Percentiles rank a stretch among this genome's conserved stretches.
phyloP scores from a whole-genome alignment of 2,797 vertebrate genomes.

The Danio aesculapii region DNA sequence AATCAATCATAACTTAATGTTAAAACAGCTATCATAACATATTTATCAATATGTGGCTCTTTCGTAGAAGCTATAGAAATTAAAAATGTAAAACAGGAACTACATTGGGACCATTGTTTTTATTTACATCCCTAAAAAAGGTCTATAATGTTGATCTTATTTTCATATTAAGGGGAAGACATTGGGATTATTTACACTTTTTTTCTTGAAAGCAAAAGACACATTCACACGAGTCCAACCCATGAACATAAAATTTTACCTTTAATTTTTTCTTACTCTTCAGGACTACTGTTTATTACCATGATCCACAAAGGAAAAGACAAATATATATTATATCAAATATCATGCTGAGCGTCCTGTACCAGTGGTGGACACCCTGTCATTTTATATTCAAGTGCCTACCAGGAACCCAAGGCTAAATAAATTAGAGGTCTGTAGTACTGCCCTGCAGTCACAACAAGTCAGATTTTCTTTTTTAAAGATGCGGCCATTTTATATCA shows the following conservation, averaged over 20 bases:
- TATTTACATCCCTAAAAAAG: no score
- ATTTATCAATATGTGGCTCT: no score
- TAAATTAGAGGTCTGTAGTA: conserved; percentile 81
- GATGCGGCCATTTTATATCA: conserved; percentile 19
- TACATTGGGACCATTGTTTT: no score
- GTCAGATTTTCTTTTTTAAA: conserved; percentile 28
- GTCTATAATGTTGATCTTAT: not conserved
- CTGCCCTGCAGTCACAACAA: conserved; percentile 81
- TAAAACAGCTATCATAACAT: no score
- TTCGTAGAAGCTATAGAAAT: no score
- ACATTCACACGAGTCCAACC: not conserved
- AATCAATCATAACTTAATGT: no score
- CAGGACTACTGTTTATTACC: not conserved
- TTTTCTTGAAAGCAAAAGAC: conserved; percentile 2
- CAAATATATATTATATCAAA: not conserved
- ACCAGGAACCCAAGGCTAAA: conserved; percentile 67
- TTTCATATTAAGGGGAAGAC: not conserved
- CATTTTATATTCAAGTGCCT: conserved; percentile 61
- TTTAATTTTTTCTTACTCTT: not conserved
- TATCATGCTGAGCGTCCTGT: conserved; percentile 48
- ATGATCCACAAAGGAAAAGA: conserved; percentile 16
- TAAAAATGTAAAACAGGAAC: no score
- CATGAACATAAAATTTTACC: not conserved
- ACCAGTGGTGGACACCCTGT: conserved; percentile 48
- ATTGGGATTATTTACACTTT: not conserved